Evolutionary conservation across 2,113 vertebrate species (phyloP).

Genomic region (Pseudopodoces humilis): DNA sequence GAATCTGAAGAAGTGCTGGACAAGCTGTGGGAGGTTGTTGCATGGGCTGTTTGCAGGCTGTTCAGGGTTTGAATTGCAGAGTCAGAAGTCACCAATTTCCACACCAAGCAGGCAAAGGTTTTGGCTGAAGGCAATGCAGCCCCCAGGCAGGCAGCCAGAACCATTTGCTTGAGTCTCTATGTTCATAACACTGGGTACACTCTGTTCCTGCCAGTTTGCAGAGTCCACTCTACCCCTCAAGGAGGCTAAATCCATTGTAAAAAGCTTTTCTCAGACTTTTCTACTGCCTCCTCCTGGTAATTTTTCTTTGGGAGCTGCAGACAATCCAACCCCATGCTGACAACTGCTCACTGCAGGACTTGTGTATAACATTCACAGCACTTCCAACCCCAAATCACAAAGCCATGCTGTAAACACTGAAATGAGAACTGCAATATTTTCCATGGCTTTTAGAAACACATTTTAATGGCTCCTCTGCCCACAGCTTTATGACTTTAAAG

Average conservation of each 20-base stretch:
- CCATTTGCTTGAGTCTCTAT: accelerated
- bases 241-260: not conserved
- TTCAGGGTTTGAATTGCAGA: not conserved
- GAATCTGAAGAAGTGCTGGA: not conserved
- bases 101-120: not conserved
- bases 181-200: not conserved
- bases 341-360: not conserved
- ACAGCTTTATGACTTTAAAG: not conserved
- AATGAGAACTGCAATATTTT: not conserved
- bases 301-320: not conserved
- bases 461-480: not conserved
- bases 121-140: not conserved
- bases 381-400: not conserved
- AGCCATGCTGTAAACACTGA: not conserved
- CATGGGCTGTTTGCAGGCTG: accelerated
- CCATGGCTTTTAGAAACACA: not conserved
- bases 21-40: not conserved
- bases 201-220: not conserved
- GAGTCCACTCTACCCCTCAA: not conserved
- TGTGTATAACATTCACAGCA: not conserved
- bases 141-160: not conserved
- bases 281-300: not conserved
- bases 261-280: not conserved
- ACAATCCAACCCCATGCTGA: not conserved
- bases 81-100: not conserved